Evolutionary conservation across 2,113 vertebrate genomes (phyloP), one percentile per base, ranked within the genome.

Genomic region (Hippocampus zosterae): DNA sequence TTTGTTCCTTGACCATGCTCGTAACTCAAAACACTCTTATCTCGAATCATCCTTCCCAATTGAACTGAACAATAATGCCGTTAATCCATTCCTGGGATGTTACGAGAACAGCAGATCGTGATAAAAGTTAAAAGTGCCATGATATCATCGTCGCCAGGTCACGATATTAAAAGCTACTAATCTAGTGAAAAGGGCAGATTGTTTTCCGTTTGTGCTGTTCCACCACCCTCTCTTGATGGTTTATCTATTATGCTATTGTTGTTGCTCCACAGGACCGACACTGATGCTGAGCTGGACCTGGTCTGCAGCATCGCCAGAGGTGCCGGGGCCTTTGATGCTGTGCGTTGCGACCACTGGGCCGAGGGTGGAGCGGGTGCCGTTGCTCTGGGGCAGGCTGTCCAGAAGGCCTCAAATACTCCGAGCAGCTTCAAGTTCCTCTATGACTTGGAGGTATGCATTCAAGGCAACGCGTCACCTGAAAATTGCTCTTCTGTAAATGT

Each of bases 331-430:
- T 98, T 96, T 0, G 96, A 98, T n/a, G 95, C 97, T 0, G 94
- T 99, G 76, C 92, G 84, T 23, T 96, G 94, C 82, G 93, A 91
- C 69, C 97, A 99, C 90, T 99, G 98, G 98, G 95, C 96, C 11
- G 93, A 98, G 57, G 98, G 96, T 0, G 98, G 98, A 2, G 92
- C 88, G 46, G 98, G 98, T 2, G 95, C 97, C 0, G 33, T 93
- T 33, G 93, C 92, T 2, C 88, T 99, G 21, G 97, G 94, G 2
- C 84, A 57, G 42, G 95, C 97, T 0, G 95, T 99, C 41, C 94
- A 94, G 88, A 95, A 85, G 74, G 97, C 97, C n/a, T 93, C 95
- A 0, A 89, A 88, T 33, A 70, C 87, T 15, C 93, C 94, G n/a
- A 98, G 91, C 87, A 86, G 87, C 78, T 99, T 99, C 88, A 94